phyloP scores from a whole-genome alignment of 1,140 invertebrate genomes.

The Zaprionus vittiger region DNA sequence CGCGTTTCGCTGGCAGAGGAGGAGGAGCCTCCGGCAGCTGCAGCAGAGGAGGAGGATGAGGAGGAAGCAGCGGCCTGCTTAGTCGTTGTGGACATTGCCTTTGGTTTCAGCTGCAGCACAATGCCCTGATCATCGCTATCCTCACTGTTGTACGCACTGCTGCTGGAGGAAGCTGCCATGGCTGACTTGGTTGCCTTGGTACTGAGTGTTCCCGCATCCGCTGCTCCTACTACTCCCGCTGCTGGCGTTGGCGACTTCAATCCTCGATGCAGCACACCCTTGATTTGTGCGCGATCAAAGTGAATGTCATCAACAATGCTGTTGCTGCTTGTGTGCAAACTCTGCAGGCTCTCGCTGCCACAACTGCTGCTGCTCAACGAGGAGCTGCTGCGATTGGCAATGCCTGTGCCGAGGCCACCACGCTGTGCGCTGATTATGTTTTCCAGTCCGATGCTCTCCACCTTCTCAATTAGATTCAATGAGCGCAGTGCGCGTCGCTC shows the following conservation, averaged over 20 bases:
- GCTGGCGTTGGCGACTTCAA: slow-evolving; percentile 62
- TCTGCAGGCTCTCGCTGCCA: slow-evolving; percentile 88
- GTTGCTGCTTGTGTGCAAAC: slow-evolving; percentile 84
- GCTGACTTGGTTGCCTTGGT: slow-evolving; percentile 9
- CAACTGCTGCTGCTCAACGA: slow-evolving; percentile 87
- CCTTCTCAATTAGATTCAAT: slow-evolving; percentile 88
- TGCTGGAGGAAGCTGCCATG: slow-evolving; percentile 15
- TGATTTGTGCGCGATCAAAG: slow-evolving; percentile 81
- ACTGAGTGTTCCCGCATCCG: slow-evolving; percentile 26
- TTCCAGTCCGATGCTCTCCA: slow-evolving; percentile 89
- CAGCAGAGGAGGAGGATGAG: slow-evolving; percentile 33
- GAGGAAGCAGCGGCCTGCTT: slow-evolving; percentile 7
- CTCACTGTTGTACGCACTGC: slow-evolving; percentile 71
- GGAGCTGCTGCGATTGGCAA: slow-evolving; percentile 85
- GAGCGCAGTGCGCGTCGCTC: slow-evolving; percentile 85
- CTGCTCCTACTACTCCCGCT: background rate
- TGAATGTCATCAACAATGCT: slow-evolving; percentile 82
- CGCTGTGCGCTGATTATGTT: slow-evolving; percentile 87
- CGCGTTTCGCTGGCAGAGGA: slow-evolving; percentile 85
- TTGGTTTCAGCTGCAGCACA: slow-evolving; percentile 54
- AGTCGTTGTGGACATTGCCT: slow-evolving; percentile 30
- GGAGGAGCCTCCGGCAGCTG: slow-evolving; percentile 85
- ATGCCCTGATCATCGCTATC: slow-evolving; percentile 74
- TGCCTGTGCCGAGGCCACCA: slow-evolving; percentile 79
- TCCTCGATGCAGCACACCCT: slow-evolving; percentile 73